Percentiles rank a stretch among this genome's conserved stretches.
These are phyloP conservation scores for Gyps fulvus DNA, from an alignment of 2,113 vertebrate genomes.

Conservation along the genomic window DNA sequence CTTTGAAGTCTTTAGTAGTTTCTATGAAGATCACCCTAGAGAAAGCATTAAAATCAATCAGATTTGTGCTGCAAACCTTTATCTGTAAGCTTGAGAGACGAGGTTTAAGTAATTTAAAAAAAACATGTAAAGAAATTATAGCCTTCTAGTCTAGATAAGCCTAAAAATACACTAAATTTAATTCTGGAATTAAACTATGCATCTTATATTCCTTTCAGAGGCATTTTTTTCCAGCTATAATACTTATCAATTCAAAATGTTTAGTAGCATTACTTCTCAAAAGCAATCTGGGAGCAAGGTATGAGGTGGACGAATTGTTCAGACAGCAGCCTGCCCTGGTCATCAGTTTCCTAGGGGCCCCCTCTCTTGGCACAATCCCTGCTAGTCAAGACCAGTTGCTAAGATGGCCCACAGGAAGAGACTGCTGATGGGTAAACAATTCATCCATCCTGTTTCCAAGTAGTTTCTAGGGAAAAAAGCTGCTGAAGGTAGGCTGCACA, in stretches of 20 bases:
- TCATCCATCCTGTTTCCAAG: neutral
- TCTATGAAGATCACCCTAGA: slow-evolving; percentile 40
- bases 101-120: neutral
- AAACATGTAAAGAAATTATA: neutral
- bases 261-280: neutral
- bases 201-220: neutral
- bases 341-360: rapidly evolving
- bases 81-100: neutral
- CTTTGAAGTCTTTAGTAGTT: slow-evolving; percentile 21
- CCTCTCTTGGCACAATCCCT: neutral
- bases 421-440: neutral
- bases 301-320: neutral
- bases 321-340: neutral
- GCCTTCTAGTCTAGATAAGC: neutral
- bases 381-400: neutral
- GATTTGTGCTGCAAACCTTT: slow-evolving; percentile 26
- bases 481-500: neutral
- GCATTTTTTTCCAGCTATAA: neutral
- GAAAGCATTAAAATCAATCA: slow-evolving; percentile 62
- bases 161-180: neutral
- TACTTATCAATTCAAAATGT: neutral
- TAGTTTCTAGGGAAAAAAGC: neutral
- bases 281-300: neutral
- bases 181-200: neutral
- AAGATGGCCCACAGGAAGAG: neutral